Conservation (phyloP, 1,140 invertebrate genomes). For the Heliconius hermathena region DNA sequence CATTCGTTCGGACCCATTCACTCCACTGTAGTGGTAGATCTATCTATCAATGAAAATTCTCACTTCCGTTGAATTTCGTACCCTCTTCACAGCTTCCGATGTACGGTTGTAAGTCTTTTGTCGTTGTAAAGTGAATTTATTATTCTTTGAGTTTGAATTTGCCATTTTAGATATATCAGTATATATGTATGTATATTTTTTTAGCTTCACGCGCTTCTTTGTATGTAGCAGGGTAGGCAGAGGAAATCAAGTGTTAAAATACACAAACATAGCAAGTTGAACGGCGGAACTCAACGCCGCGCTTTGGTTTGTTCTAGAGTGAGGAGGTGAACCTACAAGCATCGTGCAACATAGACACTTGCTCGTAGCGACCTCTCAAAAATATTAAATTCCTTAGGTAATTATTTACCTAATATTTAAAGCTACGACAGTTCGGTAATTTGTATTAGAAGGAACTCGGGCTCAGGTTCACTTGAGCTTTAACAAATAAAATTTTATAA, state of each 20-base stretch:
- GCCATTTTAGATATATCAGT: not conserved
- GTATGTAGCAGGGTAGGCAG: not conserved
- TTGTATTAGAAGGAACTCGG: not conserved
- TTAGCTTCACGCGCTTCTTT: not conserved
- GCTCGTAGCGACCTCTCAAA: no score
- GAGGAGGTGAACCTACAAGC: not conserved
- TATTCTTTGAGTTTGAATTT: not conserved
- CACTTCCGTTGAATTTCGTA: conserved; percentile 9
- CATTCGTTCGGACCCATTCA: conserved; percentile 16
- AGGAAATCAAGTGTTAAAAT: not conserved
- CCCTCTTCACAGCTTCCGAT: conserved; percentile 4
- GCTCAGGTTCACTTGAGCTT: no score
- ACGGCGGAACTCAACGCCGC: not conserved
- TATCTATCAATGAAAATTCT: conserved; percentile 22
- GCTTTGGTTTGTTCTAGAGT: not conserved
- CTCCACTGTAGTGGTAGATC: conserved; percentile 7
- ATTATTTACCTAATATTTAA: no score
- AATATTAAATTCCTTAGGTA: no score
- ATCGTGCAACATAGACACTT: no score
- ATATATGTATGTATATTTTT: not conserved
- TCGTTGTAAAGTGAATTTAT: not conserved
- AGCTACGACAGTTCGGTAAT: not conserved
- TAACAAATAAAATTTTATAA: no score
- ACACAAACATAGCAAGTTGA: not conserved
- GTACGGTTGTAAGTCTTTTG: conserved; percentile 11